Conservation (phyloP, 2,113 vertebrate species). For the Mixornis gularis region DNA sequence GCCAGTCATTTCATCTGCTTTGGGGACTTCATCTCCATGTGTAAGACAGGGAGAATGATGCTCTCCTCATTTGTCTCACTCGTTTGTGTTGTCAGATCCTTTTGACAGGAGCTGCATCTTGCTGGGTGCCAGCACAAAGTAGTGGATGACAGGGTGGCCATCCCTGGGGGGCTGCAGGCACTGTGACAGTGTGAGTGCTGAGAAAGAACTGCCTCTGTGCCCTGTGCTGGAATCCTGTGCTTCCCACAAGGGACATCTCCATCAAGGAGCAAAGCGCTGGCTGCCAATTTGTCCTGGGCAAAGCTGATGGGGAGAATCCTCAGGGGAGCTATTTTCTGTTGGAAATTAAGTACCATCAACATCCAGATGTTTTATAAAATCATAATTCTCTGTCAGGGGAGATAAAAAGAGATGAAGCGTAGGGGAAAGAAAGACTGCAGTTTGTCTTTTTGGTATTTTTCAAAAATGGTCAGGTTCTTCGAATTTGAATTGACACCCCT, state of each 20-base stretch:
- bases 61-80: not conserved
- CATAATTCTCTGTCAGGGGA: not conserved
- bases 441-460: not conserved
- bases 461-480: not conserved
- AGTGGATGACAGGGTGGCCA: not conserved
- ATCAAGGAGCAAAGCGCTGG: accelerated
- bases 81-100: not conserved
- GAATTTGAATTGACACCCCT: not conserved
- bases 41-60: not conserved
- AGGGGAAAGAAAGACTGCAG: no score
- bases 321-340: not conserved
- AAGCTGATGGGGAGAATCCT: not conserved
- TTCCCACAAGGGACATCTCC: not conserved
- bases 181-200: not conserved
- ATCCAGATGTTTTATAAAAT: not conserved
- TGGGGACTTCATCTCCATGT: not conserved
- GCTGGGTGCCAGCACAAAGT: accelerated
- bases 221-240: accelerated
- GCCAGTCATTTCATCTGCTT: not conserved
- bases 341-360: not conserved
- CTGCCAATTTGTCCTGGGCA: not conserved
- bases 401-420: not conserved
- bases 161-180: not conserved
- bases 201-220: not conserved
- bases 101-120: accelerated